A percentile compares a stretch with the other conserved stretches of the same genome.
Evolutionary conservation across 2,888 invertebrate genomes (phyloP).

Genomic region (Cristatella mucedo): DNA sequence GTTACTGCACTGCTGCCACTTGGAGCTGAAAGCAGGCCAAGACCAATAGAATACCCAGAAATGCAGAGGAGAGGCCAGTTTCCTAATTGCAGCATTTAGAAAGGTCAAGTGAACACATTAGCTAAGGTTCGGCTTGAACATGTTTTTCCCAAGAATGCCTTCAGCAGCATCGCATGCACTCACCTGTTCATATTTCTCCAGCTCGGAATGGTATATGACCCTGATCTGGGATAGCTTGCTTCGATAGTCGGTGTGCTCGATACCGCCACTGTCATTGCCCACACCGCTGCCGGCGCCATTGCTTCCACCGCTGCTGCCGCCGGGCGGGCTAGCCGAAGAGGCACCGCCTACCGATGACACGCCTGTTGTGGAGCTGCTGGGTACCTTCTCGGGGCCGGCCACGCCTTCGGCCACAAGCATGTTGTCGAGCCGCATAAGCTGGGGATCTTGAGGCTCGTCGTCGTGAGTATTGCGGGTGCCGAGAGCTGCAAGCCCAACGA

Average conservation of each 20-base stretch:
- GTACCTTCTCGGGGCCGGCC: slow-evolving; percentile 38
- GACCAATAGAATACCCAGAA: no score
- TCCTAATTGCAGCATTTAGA: no score
- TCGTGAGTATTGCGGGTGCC: slow-evolving; percentile 91
- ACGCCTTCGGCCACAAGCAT: slow-evolving; percentile 87
- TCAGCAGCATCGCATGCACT: slow-evolving; percentile 14
- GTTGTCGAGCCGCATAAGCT: slow-evolving; percentile 93
- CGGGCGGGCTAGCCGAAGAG: background rate
- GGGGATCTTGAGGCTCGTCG: slow-evolving; percentile 93
- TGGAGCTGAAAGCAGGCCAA: no score
- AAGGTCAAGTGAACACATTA: no score
- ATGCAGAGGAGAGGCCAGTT: no score
- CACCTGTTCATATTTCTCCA: slow-evolving; percentile 95
- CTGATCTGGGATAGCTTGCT: slow-evolving; percentile 95
- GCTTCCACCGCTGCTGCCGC: slow-evolving; percentile 2
- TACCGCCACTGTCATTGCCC: slow-evolving; percentile 68
- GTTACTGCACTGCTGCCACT: no score
- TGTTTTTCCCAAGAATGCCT: background rate
- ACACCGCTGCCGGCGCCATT: no score
- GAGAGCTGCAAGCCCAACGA: slow-evolving; percentile 49
- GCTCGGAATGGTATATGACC: slow-evolving; percentile 94
- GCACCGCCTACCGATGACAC: no score
- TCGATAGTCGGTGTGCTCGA: slow-evolving; percentile 97
- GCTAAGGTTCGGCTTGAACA: no score
- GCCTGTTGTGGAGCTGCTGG: slow-evolving; percentile 33